Evolutionary conservation across 2,888 invertebrate species (phyloP).

Genomic region (Adineta ricciae): DNA sequence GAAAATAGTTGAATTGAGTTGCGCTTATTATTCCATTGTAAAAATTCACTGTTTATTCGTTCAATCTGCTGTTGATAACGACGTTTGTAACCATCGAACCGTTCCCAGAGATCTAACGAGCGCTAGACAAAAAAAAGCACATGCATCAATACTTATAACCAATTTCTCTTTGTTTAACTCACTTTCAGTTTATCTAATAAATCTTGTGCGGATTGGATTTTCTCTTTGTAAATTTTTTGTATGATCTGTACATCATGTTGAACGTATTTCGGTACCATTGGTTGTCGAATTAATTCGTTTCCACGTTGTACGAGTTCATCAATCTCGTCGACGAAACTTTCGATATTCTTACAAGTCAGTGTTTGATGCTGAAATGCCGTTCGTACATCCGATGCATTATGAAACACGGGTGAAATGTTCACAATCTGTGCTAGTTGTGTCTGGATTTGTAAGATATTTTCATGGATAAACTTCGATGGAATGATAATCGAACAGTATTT

Average conservation of each 20-base stretch:
- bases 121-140: neutral
- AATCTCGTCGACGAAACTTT: neutral
- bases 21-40: neutral
- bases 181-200: neutral
- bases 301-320: slow-evolving; percentile 4
- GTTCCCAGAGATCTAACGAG: neutral
- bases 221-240: neutral
- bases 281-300: neutral
- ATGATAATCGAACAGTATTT: neutral
- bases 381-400: neutral
- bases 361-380: neutral
- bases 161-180: neutral
- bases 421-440: neutral
- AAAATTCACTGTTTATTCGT: neutral
- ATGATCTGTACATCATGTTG: neutral
- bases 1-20: neutral
- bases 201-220: slow-evolving; percentile 1
- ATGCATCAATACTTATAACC: neutral
- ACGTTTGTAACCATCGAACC: neutral
- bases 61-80: neutral
- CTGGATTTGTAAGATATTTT: neutral
- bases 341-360: neutral
- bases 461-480: neutral
- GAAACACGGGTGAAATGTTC: neutral
- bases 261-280: slow-evolving; percentile 15